Percentiles rank a stretch among this genome's conserved stretches.
Evolutionary conservation across 1,140 invertebrate species (phyloP).

Genomic region (Micrasema longulum): DNA sequence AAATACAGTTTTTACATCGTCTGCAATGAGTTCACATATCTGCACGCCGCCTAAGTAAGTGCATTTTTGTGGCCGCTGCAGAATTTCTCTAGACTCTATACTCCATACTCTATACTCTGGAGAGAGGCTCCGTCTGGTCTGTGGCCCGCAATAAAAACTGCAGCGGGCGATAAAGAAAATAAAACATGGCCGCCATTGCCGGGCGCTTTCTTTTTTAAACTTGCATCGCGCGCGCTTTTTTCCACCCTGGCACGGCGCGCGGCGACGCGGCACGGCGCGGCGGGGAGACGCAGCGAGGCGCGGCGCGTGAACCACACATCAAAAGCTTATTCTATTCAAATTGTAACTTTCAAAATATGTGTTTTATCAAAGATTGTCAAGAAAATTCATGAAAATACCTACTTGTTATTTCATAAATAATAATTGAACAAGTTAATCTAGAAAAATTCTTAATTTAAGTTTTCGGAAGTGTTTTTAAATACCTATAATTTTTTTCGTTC

Average conservation of each 20-base stretch:
- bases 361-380: too few species aligned
- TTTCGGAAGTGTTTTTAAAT: too few species aligned
- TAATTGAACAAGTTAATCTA: too few species aligned
- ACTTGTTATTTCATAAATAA: too few species aligned
- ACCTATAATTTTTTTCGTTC: too few species aligned
- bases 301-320: too few species aligned
- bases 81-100: slow-evolving; percentile 46
- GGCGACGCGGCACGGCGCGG: not conserved
- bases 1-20: slow-evolving; percentile 51
- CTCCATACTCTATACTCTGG: too few species aligned
- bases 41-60: slow-evolving; percentile 4
- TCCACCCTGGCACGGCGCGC: slow-evolving; percentile 7
- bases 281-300: not conserved
- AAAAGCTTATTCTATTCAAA: too few species aligned
- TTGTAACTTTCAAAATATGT: too few species aligned
- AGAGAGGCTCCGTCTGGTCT: slow-evolving; percentile 55
- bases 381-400: too few species aligned
- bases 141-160: slow-evolving; percentile 53
- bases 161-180: slow-evolving; percentile 54
- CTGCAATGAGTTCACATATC: slow-evolving; percentile 37
- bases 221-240: slow-evolving; percentile 52
- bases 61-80: slow-evolving; percentile 11
- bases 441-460: too few species aligned
- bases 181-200: slow-evolving; percentile 53
- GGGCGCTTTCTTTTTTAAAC: slow-evolving; percentile 50